phyloP scores from a whole-genome alignment of 2,113 vertebrate species.

The Halichoeres trimaculatus region DNA sequence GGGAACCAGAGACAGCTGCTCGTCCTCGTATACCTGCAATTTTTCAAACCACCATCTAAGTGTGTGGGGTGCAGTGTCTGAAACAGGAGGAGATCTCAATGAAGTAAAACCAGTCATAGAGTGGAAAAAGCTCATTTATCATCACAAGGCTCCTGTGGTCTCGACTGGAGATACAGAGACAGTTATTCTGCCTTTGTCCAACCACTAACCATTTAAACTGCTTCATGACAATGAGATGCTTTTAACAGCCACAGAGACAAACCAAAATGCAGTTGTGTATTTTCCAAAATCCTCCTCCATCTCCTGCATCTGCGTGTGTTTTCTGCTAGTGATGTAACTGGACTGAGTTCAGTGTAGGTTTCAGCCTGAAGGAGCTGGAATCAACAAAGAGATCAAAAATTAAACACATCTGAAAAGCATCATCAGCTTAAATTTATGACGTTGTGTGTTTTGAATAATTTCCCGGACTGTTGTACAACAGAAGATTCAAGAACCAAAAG shows the following conservation, averaged over 20 bases:
- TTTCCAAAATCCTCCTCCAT: slow-evolving; percentile 29
- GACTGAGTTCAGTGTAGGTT: slow-evolving; percentile 7
- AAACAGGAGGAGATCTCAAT: slow-evolving; percentile 62
- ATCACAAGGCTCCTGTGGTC: slow-evolving; percentile 46
- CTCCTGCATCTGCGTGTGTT: slow-evolving; percentile 19
- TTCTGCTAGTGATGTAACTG: slow-evolving; percentile 35
- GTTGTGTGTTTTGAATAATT: neutral
- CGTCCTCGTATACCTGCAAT: slow-evolving; percentile 30
- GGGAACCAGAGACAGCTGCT: slow-evolving; percentile 7
- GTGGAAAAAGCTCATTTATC: slow-evolving; percentile 71
- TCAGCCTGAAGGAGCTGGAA: slow-evolving; percentile 20
- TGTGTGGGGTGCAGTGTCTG: slow-evolving; percentile 44
- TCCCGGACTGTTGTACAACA: neutral
- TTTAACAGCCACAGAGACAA: slow-evolving; percentile 27
- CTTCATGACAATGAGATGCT: slow-evolving; percentile 18
- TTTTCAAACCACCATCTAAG: slow-evolving; percentile 31
- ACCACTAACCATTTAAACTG: slow-evolving; percentile 48
- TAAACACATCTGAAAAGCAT: slow-evolving; percentile 35
- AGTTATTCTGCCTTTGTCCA: slow-evolving; percentile 39
- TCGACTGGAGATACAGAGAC: slow-evolving; percentile 31
- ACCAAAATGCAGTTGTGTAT: slow-evolving; percentile 13
- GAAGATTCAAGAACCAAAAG: slow-evolving; percentile 1
- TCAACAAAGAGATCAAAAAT: slow-evolving; percentile 39
- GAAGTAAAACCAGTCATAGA: slow-evolving; percentile 59
- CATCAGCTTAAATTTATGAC: slow-evolving; percentile 1